Conservation (phyloP, 1,140 invertebrate species). For the Lepidurus apus region DNA sequence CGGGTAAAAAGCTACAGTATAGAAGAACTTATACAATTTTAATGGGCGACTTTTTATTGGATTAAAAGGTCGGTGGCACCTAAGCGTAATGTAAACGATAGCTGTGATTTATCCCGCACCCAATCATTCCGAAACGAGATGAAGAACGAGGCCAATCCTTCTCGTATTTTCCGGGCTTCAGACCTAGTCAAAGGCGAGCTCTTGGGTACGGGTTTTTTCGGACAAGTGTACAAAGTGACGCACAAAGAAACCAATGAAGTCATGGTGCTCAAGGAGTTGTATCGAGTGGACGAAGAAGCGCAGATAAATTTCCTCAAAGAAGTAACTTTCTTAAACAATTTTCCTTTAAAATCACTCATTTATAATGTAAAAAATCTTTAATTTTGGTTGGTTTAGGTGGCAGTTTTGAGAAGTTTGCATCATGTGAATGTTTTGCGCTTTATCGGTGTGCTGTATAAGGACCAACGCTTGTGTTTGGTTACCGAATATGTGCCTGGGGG, state of each 20-base stretch:
- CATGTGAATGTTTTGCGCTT: conserved; percentile 87
- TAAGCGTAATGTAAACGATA: conserved; percentile 33
- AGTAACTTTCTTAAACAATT: conserved; percentile 48
- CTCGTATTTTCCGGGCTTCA: conserved; percentile 79
- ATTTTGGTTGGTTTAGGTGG: conserved; percentile 56
- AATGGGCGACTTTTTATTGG: too few species aligned
- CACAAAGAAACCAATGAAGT: conserved; percentile 83
- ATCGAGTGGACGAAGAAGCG: conserved; percentile 86
- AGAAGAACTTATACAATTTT: too few species aligned
- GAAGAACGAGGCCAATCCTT: conserved; percentile 54
- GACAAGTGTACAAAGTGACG: conserved; percentile 76
- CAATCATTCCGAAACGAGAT: conserved; percentile 76
- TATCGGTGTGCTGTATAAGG: conserved; percentile 89
- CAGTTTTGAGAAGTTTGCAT: conserved; percentile 75
- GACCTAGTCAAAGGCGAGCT: conserved; percentile 85
- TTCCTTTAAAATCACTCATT: conserved; percentile 9
- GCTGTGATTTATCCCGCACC: conserved; percentile 71
- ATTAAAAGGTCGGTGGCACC: not conserved
- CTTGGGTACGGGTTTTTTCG: conserved; percentile 88
- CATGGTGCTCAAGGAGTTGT: conserved; percentile 92
- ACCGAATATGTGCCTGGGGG: conserved; percentile 88
- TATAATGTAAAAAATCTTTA: not conserved
- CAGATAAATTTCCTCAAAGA: conserved; percentile 91
- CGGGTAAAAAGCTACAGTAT: not conserved
- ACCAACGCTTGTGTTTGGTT: conserved; percentile 81